Percentiles rank a stretch among this genome's conserved stretches.
Conservation (phyloP, 2,888 invertebrate species). For the Venustoraphidia nigricollis region DNA sequence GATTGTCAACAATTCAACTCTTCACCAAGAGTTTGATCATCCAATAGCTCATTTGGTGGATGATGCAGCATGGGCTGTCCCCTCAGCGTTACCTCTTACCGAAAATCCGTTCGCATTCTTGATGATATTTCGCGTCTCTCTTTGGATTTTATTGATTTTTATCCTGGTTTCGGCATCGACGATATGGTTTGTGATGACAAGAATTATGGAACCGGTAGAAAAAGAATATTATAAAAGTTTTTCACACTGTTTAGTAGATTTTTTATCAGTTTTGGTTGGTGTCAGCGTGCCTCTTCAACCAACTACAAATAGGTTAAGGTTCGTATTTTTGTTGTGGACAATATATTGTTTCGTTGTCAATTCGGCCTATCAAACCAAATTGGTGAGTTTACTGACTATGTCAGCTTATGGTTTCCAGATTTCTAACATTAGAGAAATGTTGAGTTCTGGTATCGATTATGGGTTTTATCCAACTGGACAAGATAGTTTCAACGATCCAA, state of each 20-base stretch:
- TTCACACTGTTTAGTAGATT: neutral
- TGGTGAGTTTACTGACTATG: conserved; percentile 36
- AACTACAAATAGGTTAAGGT: conserved; percentile 27
- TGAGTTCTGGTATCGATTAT: conserved; percentile 28
- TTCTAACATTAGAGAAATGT: conserved; percentile 30
- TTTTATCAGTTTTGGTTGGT: conserved; percentile 17
- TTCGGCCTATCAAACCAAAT: conserved; percentile 38
- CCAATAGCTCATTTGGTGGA: conserved; percentile 35
- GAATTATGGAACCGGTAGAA: neutral
- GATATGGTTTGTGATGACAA: neutral
- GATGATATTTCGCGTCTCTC: conserved; percentile 28
- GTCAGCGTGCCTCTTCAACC: conserved; percentile 32
- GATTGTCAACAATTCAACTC: conserved; percentile 39
- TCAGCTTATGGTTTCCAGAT: conserved; percentile 36
- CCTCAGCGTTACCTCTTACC: conserved; percentile 25
- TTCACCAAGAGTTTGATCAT: conserved; percentile 35
- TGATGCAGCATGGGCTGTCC: conserved; percentile 38
- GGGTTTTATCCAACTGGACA: conserved; percentile 19
- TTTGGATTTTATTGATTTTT: conserved; percentile 30
- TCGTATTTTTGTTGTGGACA: conserved; percentile 35
- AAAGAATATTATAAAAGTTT: neutral
- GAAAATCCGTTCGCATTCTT: conserved; percentile 34
- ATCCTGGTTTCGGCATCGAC: conserved; percentile 18
- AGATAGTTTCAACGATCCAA: neutral
- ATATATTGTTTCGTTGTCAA: conserved; percentile 34